These are phyloP conservation scores for Heteropelma amictum DNA, from an alignment of 2,888 invertebrate species.

Conservation along the genomic window DNA sequence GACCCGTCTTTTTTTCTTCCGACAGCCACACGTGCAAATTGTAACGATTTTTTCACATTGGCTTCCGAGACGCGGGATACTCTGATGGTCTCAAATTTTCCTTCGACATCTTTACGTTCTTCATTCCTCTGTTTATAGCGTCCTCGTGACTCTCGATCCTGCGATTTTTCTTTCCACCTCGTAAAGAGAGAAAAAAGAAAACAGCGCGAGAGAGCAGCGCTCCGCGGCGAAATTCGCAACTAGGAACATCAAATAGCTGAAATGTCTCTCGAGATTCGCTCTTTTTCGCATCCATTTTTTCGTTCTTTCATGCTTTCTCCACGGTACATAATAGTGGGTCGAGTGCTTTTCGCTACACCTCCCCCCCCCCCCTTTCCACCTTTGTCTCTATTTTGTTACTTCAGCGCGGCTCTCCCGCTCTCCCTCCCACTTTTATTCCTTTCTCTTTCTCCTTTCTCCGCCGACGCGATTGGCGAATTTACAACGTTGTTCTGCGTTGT, in stretches of 20 bases:
- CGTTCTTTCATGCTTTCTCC: too few species aligned
- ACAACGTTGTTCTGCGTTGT: conserved; percentile 11
- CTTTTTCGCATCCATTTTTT: conserved; percentile 46
- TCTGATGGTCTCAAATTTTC: too few species aligned
- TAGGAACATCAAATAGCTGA: conserved; percentile 48
- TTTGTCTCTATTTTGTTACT: background rate
- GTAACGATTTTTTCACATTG: too few species aligned
- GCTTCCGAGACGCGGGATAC: too few species aligned
- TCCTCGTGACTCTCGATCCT: too few species aligned
- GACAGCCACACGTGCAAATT: too few species aligned
- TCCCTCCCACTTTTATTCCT: conserved; percentile 3
- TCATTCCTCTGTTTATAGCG: too few species aligned
- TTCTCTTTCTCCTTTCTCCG: conserved; percentile 29
- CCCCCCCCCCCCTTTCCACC: background rate
- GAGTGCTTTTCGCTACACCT: too few species aligned
- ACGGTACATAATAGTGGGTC: too few species aligned
- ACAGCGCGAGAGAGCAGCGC: background rate
- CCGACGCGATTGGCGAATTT: conserved; percentile 45
- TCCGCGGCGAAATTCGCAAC: background rate
- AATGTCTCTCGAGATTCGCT: conserved; percentile 27
- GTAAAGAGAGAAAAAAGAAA: background rate
- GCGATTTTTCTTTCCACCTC: too few species aligned
- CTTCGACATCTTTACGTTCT: too few species aligned
- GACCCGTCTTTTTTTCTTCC: too few species aligned
- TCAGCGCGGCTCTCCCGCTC: background rate